These are phyloP conservation scores for Raja brachyura DNA, from an alignment of 2,113 vertebrate genomes.

Conservation along the genomic window DNA sequence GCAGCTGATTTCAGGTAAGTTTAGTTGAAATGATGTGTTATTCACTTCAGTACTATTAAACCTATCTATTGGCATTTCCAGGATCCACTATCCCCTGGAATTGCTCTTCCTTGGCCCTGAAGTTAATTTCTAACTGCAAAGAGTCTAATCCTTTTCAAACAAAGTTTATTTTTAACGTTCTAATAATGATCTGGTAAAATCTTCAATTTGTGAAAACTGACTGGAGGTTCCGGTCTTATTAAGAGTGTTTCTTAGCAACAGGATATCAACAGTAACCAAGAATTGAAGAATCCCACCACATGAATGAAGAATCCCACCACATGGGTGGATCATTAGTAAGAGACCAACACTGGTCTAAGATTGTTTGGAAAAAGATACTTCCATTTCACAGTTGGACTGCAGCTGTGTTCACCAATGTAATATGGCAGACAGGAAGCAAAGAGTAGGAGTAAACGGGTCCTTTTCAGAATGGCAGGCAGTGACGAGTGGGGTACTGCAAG, in stretches of 20 bases:
- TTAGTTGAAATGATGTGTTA: not conserved
- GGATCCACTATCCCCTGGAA: not conserved
- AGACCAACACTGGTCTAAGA: not conserved
- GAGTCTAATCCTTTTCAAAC: not conserved
- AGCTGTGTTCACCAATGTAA: not conserved
- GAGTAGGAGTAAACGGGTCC: too few relatives aligned
- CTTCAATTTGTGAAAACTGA: not conserved
- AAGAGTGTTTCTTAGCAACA: not conserved
- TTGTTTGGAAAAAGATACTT: constrained; percentile 14
- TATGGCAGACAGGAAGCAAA: too few relatives aligned
- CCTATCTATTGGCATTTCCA: not conserved
- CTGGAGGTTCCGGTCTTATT: not conserved
- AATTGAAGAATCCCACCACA: not conserved
- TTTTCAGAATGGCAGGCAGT: too few relatives aligned
- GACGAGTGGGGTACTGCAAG: too few relatives aligned
- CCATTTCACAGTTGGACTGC: not conserved
- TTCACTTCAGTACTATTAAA: not conserved
- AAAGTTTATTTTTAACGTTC: not conserved
- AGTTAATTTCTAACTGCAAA: not conserved
- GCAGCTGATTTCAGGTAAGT: not conserved
- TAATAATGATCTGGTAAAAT: not conserved
- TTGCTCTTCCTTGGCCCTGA: not conserved
- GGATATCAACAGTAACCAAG: not conserved
- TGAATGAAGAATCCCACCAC: not conserved
- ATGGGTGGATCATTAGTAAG: not conserved